Evolutionary conservation across 2,888 invertebrate genomes (phyloP), one percentile per base, ranked within the genome.

Genomic region (Oxyteleia sp.): DNA sequence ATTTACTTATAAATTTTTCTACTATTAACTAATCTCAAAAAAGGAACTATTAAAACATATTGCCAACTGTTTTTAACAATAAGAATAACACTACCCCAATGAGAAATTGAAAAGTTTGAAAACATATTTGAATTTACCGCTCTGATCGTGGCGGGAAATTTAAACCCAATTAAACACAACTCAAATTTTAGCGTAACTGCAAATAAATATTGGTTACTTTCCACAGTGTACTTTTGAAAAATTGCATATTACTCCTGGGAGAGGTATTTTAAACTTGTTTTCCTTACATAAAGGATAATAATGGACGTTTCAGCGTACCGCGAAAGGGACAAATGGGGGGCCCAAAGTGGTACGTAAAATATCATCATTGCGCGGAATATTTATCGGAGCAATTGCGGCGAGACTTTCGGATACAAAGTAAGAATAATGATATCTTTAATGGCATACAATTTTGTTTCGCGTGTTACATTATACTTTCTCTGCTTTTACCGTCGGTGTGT

Each of bases 371-470:
- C 69, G 55, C 57, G 63, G 75, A 78, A 83, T 82, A 82, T 82
- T 82, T 78, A 78, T 78, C 76, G 72, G 68, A 20, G 82, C 72
- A 82, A 78, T 82, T 82, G 82, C 66, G 76, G 78, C 57, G 45
- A 78, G 66, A 72, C 63, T 78, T 82, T 82, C 71, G 78, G 71
- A 71, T 66, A 74, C 82, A 71, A 84, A 84, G 82, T 84, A 79
- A 75, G 59, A 75, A 82, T 79, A 84, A 84, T 84, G 75, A 79
- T 82, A 79, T 69, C 66, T 79, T 78, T 79, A 79, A 79, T 71
- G 72, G 47, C 53, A 72, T 82, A 71, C 82, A 79, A 84, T 84
- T 84, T 82, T 64, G 75, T 68, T 74, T 82, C 69, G 79, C 75
- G 79, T 79, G 82, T 76, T 75, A 55, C 68, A 66, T 82, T 82